A percentile compares a stretch with the other conserved stretches of the same genome.
Evolutionary conservation across 2,888 invertebrate species (phyloP).

Genomic region (Noctua fimbriata): DNA sequence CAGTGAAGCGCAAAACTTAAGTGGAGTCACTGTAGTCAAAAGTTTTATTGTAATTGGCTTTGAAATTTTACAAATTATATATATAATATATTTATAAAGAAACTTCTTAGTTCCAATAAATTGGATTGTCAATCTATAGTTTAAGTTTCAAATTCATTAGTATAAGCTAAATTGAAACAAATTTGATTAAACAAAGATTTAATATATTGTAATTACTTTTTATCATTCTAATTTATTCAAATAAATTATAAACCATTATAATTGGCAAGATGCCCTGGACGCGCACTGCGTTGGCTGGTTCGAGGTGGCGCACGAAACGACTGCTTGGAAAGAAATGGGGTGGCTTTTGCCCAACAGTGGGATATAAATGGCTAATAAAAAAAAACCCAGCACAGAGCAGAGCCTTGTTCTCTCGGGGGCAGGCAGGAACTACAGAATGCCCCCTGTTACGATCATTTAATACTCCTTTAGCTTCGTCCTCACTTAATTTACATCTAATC

Average conservation of each 20-base stretch:
- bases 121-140: neutral
- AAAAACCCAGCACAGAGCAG: no score
- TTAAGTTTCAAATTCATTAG: neutral
- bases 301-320: no score
- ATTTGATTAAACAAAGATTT: neutral
- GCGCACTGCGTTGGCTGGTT: neutral
- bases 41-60: neutral
- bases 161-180: neutral
- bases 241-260: neutral
- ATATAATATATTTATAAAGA: slow-evolving; percentile 8
- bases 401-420: no score
- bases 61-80: slow-evolving; percentile 2
- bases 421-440: no score
- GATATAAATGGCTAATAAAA: no score
- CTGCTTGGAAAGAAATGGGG: neutral
- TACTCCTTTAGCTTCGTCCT: no score
- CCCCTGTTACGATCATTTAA: no score
- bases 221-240: no score
- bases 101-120: neutral
- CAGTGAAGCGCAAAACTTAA: neutral
- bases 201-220: neutral
- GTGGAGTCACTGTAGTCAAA: neutral
- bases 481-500: no score
- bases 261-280: neutral
- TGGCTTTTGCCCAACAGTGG: neutral